Percentiles rank a stretch among this genome's conserved stretches.
Conservation (phyloP, 2,797 vertebrate species). For the Aulostomus chinensis region DNA sequence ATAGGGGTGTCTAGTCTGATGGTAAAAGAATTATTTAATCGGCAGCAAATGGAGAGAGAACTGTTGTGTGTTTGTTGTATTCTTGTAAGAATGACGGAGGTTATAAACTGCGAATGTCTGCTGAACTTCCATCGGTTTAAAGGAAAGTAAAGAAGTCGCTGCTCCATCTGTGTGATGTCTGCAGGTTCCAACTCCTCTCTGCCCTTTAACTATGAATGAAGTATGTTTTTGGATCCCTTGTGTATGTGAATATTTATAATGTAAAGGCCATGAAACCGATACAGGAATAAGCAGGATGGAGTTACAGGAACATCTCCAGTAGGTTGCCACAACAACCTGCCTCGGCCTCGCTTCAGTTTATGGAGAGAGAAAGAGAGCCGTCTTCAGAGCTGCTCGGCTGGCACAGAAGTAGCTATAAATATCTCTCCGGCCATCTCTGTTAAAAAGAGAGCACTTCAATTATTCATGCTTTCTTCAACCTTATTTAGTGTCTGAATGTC, state of each 20-base stretch:
- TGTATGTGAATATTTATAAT: background rate
- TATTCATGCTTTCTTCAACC: constrained; percentile 70
- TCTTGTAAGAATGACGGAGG: constrained; percentile 6
- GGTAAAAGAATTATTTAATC: too few species aligned
- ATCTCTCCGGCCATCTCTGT: constrained; percentile 56
- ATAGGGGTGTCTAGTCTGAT: constrained; percentile 93
- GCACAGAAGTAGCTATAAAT: constrained; percentile 70
- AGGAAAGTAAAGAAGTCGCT: background rate
- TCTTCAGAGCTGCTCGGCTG: constrained; percentile 34
- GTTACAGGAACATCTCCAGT: constrained; percentile 13
- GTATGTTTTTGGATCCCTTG: background rate
- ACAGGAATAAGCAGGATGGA: background rate
- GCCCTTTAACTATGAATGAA: too few species aligned
- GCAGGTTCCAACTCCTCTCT: background rate
- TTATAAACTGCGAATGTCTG: background rate
- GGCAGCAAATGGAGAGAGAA: too few species aligned
- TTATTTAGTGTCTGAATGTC: constrained; percentile 60
- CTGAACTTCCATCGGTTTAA: constrained; percentile 22
- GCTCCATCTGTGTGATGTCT: background rate
- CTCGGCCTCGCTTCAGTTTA: constrained; percentile 16
- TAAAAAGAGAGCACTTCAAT: constrained; percentile 73
- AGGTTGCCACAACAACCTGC: background rate
- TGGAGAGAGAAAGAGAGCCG: constrained; percentile 30
- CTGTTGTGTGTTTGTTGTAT: background rate
- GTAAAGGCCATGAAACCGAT: constrained; percentile 9